phyloP scores from a whole-genome alignment of 2,888 invertebrate species.

The Ischnus inquisitorius region DNA sequence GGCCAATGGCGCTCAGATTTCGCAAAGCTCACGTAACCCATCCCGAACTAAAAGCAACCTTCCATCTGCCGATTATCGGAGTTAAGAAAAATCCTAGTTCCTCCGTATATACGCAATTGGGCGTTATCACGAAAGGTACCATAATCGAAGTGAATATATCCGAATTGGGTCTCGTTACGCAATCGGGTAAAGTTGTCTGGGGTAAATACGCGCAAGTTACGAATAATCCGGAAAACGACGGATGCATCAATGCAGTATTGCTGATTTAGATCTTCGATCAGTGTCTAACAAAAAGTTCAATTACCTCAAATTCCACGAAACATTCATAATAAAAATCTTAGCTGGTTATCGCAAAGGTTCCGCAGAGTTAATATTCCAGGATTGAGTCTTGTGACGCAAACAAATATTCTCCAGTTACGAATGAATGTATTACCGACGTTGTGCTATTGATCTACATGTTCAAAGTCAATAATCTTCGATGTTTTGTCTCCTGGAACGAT shows the following conservation, averaged over 20 bases:
- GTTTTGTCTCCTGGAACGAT: slow-evolving; percentile 27
- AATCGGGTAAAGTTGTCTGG: slow-evolving; percentile 99
- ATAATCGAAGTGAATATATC: slow-evolving; percentile 99
- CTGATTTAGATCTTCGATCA: slow-evolving; percentile 89
- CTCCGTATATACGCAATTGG: slow-evolving; percentile 97
- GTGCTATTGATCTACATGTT: slow-evolving; percentile 62
- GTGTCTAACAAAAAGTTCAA: slow-evolving; percentile 13
- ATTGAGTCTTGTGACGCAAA: slow-evolving; percentile 11
- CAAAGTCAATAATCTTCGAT: neutral
- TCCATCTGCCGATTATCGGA: slow-evolving; percentile 98
- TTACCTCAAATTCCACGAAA: neutral
- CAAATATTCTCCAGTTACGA: slow-evolving; percentile 9
- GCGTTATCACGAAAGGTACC: slow-evolving; percentile 99
- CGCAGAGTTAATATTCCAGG: neutral
- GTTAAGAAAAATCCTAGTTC: slow-evolving; percentile 99
- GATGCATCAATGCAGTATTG: slow-evolving; percentile 99
- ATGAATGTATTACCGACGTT: slow-evolving; percentile 48
- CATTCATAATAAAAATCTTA: neutral
- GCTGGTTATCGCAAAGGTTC: neutral
- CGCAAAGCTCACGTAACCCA: slow-evolving; percentile 99
- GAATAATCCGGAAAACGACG: slow-evolving; percentile 99
- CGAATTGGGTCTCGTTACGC: slow-evolving; percentile 99
- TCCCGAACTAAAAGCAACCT: slow-evolving; percentile 99
- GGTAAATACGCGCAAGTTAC: slow-evolving; percentile 99
- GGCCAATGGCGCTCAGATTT: slow-evolving; percentile 98